phyloP scores from a whole-genome alignment of 2,113 vertebrate genomes.

The Crotalus viridis region DNA sequence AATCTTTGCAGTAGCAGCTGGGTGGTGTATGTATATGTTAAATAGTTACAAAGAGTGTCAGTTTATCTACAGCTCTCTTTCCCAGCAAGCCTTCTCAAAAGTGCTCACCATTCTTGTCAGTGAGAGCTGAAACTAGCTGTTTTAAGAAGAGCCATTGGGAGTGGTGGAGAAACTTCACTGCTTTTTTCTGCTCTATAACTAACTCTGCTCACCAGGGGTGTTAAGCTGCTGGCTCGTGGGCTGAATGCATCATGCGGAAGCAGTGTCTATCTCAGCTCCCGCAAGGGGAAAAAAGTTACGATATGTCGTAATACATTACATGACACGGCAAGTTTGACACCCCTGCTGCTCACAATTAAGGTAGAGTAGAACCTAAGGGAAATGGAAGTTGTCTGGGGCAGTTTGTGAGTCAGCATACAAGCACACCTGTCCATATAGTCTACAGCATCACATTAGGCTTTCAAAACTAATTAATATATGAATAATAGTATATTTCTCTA shows the following conservation, averaged over 20 bases:
- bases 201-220: not conserved
- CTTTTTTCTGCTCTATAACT: not conserved
- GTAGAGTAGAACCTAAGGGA: not conserved
- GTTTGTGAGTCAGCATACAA: not conserved
- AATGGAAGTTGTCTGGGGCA: not conserved
- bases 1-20: not conserved
- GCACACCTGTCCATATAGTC: not conserved
- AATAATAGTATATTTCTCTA: not conserved
- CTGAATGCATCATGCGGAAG: too few relatives aligned
- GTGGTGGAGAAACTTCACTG: not conserved
- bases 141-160: not conserved
- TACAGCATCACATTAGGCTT: not conserved
- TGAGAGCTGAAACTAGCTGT: not conserved
- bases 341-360: not conserved
- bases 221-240: too few relatives aligned
- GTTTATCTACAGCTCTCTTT: not conserved
- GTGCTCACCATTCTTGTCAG: not conserved
- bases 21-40: not conserved
- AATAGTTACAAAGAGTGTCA: not conserved
- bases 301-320: fast-evolving
- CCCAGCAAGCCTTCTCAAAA: not conserved
- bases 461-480: not conserved
- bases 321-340: too few relatives aligned
- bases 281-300: too few relatives aligned
- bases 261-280: too few relatives aligned